Evolutionary conservation across 2,888 invertebrate genomes (phyloP).

Genomic region (Nasonia oneida): DNA sequence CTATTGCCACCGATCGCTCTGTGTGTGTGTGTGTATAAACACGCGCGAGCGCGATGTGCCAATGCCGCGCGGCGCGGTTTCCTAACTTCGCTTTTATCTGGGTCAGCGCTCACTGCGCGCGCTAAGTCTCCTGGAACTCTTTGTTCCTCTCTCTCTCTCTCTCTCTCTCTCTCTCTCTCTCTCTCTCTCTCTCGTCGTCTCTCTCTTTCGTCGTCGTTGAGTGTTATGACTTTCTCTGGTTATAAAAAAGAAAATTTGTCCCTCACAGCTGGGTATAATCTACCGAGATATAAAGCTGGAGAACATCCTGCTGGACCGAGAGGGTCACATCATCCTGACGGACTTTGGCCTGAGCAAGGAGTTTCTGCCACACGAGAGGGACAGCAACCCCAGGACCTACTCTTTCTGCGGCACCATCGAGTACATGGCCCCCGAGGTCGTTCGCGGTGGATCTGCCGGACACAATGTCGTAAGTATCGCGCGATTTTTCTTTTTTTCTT

Average conservation of each 20-base stretch:
- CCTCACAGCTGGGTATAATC: conserved; percentile 94
- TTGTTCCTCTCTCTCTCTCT: conserved; percentile 14
- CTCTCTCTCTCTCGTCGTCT: too few relatives aligned
- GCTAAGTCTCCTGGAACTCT: conserved; percentile 27
- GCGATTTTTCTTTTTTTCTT: too few relatives aligned
- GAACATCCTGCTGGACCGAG: conserved; percentile 95
- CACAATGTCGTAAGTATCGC: conserved; percentile 93
- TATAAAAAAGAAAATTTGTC: conserved; percentile 59
- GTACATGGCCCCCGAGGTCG: conserved; percentile 96
- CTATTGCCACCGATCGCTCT: not conserved
- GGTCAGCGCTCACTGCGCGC: conserved; percentile 41
- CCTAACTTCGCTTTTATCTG: conserved; percentile 55
- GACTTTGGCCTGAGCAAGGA: conserved; percentile 99
- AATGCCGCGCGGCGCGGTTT: conserved; percentile 39
- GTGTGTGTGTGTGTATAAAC: not conserved
- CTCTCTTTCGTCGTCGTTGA: not conserved
- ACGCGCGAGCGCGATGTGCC: conserved; percentile 25
- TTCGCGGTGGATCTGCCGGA: conserved; percentile 91
- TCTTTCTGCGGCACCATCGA: conserved; percentile 99
- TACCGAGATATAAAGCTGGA: conserved; percentile 99
- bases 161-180: too few relatives aligned
- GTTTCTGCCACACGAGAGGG: conserved; percentile 86
- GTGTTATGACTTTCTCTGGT: not conserved
- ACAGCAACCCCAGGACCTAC: conserved; percentile 90
- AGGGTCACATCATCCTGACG: conserved; percentile 97